Conservation (phyloP, 2,797 vertebrate species). For the Anguilla megastoma region DNA sequence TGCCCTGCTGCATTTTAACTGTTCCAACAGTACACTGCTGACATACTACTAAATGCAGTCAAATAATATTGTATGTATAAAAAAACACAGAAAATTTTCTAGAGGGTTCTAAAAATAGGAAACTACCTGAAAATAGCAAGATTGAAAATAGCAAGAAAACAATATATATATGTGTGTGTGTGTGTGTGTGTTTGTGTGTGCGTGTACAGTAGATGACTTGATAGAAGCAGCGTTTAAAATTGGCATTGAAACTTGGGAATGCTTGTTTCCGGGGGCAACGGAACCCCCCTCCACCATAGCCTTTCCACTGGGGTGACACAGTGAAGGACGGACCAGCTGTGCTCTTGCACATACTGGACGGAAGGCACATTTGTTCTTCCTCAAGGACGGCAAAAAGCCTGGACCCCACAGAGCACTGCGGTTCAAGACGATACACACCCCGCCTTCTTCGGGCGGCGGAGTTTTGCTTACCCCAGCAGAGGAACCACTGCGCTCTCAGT, state of each 20-base stretch:
- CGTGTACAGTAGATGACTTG: no score
- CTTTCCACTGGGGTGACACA: neutral
- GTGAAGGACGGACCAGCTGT: slow-evolving; percentile 32
- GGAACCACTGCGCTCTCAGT: neutral
- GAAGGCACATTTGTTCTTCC: slow-evolving; percentile 26
- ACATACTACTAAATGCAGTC: neutral
- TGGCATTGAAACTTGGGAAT: slow-evolving; percentile 5
- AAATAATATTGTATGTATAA: neutral
- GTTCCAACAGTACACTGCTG: neutral
- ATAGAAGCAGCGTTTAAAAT: neutral
- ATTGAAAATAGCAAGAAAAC: no score
- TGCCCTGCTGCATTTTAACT: neutral
- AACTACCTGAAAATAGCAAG: no score
- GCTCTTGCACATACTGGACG: neutral
- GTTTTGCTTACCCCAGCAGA: neutral
- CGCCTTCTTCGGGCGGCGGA: neutral
- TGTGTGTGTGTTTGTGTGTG: no score
- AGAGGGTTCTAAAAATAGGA: neutral
- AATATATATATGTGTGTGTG: no score
- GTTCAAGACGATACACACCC: neutral
- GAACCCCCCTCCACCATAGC: neutral
- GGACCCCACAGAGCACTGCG: neutral
- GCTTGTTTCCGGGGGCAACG: slow-evolving; percentile 29
- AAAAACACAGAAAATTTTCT: neutral
- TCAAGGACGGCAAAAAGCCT: slow-evolving; percentile 26